These are phyloP conservation scores for Urosaurus nigricauda DNA, from an alignment of 2,797 vertebrate species.

Conservation along the genomic window DNA sequence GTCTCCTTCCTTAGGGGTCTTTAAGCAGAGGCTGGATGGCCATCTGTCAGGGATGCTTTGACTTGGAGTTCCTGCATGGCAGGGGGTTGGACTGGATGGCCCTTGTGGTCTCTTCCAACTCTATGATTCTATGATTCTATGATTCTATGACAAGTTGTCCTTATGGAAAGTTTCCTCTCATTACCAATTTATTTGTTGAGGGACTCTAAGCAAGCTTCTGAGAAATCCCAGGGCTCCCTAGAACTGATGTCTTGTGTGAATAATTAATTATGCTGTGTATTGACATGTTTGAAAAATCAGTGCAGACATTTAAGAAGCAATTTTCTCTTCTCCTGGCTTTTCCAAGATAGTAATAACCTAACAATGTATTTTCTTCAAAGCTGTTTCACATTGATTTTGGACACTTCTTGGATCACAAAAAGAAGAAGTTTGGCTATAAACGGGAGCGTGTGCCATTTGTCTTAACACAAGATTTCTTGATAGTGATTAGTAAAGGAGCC, in stretches of 20 bases:
- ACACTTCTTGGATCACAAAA: slow-evolving; percentile 88
- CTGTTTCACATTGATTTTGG: slow-evolving; percentile 89
- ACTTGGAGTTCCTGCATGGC: too few species aligned
- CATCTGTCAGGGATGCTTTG: too few species aligned
- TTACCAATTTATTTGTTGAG: neutral
- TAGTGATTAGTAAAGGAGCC: slow-evolving; percentile 88
- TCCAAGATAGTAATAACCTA: slow-evolving; percentile 39
- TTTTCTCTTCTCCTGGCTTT: neutral
- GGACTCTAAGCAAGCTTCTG: neutral
- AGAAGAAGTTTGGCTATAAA: slow-evolving; percentile 89
- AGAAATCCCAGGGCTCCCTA: neutral
- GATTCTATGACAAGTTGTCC: neutral
- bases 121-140: too few species aligned
- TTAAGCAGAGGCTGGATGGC: too few species aligned
- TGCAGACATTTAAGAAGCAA: neutral
- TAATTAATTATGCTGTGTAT: neutral
- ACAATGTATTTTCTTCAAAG: slow-evolving; percentile 72
- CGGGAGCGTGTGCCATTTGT: slow-evolving; percentile 87
- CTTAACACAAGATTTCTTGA: slow-evolving; percentile 87
- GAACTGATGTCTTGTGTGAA: neutral
- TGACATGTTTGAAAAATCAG: neutral
- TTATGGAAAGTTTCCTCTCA: neutral
- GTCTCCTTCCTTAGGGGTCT: too few species aligned
- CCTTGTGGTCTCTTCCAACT: too few species aligned
- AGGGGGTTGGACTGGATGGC: too few species aligned